Percentiles rank a stretch among this genome's conserved stretches.
phyloP scores from a whole-genome alignment of 2,113 vertebrate genomes.

The Macquaria australasica region DNA sequence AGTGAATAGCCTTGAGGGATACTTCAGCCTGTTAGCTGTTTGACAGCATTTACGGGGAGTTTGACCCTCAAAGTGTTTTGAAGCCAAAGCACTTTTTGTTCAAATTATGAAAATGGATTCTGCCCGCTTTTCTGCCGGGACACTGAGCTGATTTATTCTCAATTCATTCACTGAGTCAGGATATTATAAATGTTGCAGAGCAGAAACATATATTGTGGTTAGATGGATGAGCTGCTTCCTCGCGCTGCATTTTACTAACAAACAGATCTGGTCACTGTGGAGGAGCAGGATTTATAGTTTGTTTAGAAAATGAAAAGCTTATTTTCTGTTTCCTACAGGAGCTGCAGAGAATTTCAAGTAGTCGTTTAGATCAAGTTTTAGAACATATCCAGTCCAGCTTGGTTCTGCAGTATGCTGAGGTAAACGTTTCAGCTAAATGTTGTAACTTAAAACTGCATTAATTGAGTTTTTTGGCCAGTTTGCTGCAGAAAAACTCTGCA shows the following conservation, averaged over 20 bases:
- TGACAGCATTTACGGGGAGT: background rate
- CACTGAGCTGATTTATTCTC: conserved; percentile 21
- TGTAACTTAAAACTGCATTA: no score
- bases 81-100: conserved; percentile 4
- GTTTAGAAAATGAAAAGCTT: background rate
- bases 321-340: background rate
- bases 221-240: conserved; percentile 20
- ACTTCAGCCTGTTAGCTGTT: background rate
- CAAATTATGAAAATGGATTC: conserved; percentile 54
- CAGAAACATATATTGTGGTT: conserved; percentile 5
- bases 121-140: background rate
- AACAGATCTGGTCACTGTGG: no score
- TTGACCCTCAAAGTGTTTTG: conserved; percentile 29
- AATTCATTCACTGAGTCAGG: background rate
- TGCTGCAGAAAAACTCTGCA: no score
- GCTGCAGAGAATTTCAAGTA: background rate
- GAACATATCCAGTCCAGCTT: background rate
- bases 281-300: background rate
- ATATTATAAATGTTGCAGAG: conserved; percentile 22
- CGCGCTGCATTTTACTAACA: background rate
- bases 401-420: background rate
- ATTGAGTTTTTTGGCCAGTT: no score
- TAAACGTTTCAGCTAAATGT: no score
- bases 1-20: background rate
- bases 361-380: background rate